phyloP scores from a whole-genome alignment of 1,140 invertebrate species.

The Papilio helenus region DNA sequence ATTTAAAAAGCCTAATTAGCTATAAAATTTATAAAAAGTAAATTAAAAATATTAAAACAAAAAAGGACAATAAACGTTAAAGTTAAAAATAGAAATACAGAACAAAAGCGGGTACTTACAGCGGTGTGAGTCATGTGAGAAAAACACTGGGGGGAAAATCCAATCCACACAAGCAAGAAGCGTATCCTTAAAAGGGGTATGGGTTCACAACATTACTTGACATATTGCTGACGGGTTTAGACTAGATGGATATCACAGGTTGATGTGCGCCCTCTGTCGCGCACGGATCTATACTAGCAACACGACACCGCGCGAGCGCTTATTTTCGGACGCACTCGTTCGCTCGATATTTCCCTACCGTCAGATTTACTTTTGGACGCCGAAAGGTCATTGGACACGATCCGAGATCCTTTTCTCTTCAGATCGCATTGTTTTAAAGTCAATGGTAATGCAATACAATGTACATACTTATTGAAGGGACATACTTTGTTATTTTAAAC shows the following conservation, averaged over 20 bases:
- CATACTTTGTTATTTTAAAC: neutral
- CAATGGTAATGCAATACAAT: slow-evolving; percentile 40
- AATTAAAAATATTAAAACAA: neutral
- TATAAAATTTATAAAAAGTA: neutral
- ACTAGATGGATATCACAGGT: slow-evolving; percentile 56
- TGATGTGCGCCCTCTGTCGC: slow-evolving; percentile 45
- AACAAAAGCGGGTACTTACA: slow-evolving; percentile 34
- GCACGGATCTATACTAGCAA: slow-evolving; percentile 65
- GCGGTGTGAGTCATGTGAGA: neutral
- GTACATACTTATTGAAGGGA: slow-evolving; percentile 36
- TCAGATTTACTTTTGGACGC: slow-evolving; percentile 75
- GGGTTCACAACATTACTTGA: slow-evolving; percentile 70
- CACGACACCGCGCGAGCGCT: slow-evolving; percentile 64
- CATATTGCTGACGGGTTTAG: slow-evolving; percentile 44
- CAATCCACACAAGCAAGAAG: slow-evolving; percentile 61
- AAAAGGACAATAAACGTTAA: slow-evolving; percentile 49
- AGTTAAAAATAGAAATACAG: slow-evolving; percentile 55
- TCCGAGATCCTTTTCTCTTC: slow-evolving; percentile 52
- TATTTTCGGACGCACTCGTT: slow-evolving; percentile 74
- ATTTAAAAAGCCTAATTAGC: neutral
- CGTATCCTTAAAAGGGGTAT: slow-evolving; percentile 37
- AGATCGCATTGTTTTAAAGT: slow-evolving; percentile 47
- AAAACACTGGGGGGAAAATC: slow-evolving; percentile 60
- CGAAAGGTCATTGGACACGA: slow-evolving; percentile 78
- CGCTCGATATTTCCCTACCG: slow-evolving; percentile 58